Evolutionary conservation across 64 coral and sea anemone genomes (phyloP).

Genomic region (Dendronephthya gigantea): DNA sequence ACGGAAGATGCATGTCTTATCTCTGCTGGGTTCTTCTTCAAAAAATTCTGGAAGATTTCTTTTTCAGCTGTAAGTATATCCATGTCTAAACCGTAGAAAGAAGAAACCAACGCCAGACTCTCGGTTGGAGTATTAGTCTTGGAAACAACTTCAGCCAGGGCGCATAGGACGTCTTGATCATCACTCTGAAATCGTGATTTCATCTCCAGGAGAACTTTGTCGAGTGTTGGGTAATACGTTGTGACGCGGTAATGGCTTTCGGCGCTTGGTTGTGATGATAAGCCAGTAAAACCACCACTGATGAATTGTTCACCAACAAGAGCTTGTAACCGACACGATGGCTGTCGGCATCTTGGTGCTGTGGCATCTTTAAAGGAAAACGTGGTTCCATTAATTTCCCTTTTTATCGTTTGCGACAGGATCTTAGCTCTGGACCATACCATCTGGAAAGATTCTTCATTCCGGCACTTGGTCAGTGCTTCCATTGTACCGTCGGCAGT

Average conservation of each 20-base stretch:
- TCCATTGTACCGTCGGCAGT: not conserved
- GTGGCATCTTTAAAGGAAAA: not conserved
- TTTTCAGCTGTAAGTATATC: not conserved
- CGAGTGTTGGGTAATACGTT: slow-evolving; percentile 32
- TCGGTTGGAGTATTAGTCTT: not conserved
- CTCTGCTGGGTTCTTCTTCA: not conserved
- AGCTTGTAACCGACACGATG: not conserved
- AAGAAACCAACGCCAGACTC: not conserved
- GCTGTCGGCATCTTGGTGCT: not conserved
- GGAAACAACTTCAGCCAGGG: slow-evolving; percentile 5
- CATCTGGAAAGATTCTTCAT: slow-evolving; percentile 2
- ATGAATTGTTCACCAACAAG: not conserved
- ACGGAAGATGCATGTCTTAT: not conserved
- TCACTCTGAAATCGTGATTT: slow-evolving; percentile 17
- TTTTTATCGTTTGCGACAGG: not conserved
- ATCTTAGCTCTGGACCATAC: not conserved
- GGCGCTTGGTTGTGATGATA: not conserved
- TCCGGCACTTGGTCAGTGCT: not conserved
- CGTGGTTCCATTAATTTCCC: not conserved
- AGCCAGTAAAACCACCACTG: too few species aligned
- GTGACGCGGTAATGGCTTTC: slow-evolving; percentile 24
- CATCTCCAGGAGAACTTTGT: slow-evolving; percentile 32
- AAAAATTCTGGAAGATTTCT: not conserved
- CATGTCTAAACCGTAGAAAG: not conserved
- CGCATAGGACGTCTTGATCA: slow-evolving; percentile 34